phyloP scores from a whole-genome alignment of 1,140 invertebrate species.

The Eulimnadia texana region DNA sequence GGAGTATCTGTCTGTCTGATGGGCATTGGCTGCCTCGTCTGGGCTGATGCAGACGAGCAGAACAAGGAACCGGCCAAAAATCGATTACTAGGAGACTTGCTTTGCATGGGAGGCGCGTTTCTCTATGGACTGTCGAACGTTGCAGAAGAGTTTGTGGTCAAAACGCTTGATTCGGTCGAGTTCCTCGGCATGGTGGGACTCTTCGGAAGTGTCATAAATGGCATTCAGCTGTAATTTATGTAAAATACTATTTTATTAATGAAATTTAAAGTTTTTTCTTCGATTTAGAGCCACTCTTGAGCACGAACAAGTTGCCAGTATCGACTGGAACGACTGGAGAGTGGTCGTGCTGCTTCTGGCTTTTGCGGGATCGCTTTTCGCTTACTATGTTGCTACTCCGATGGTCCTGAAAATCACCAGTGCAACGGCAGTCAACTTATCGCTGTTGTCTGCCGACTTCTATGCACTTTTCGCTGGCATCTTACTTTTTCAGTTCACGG shows the following conservation, averaged over 20 bases:
- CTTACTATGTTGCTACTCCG: conserved; percentile 61
- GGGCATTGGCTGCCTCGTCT: conserved; percentile 67
- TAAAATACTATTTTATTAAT: conserved; percentile 18
- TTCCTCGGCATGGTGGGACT: conserved; percentile 74
- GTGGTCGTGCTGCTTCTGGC: conserved; percentile 40
- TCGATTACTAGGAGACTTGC: conserved; percentile 53
- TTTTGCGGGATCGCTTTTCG: conserved; percentile 48
- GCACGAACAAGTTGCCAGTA: conserved; percentile 31
- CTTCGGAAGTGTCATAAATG: conserved; percentile 62
- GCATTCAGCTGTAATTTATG: conserved; percentile 65
- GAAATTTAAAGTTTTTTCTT: conserved; percentile 2
- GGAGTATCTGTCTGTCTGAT: conserved; percentile 65
- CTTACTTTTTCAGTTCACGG: conserved; percentile 53
- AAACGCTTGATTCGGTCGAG: conserved; percentile 55
- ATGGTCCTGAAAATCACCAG: conserved; percentile 60
- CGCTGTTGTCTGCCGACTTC: conserved; percentile 69
- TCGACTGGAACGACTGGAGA: conserved; percentile 39
- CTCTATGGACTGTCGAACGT: conserved; percentile 70
- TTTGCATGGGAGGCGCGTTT: conserved; percentile 63
- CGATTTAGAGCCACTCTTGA: conserved; percentile 38
- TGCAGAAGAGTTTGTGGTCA: conserved; percentile 66
- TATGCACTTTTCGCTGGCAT: conserved; percentile 68
- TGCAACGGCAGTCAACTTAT: conserved; percentile 64
- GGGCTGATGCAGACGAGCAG: conserved; percentile 54
- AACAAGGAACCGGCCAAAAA: conserved; percentile 29